Evolutionary conservation across 2,888 invertebrate species (phyloP).

Genomic region (Eugnorisma glareosa): DNA sequence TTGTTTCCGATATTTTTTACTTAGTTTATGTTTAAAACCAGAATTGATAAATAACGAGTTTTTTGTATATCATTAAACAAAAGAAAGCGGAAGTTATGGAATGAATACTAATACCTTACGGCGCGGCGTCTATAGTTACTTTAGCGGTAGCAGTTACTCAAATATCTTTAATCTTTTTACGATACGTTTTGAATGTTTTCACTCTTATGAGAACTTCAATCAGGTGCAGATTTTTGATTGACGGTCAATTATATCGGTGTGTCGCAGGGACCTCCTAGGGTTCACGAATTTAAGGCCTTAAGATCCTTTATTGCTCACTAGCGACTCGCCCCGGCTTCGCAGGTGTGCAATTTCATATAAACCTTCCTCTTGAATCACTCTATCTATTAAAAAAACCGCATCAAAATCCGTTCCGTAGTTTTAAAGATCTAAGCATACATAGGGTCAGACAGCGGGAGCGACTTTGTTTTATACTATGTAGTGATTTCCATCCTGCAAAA

Average conservation of each 20-base stretch:
- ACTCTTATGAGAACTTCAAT: not conserved
- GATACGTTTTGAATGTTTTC: not conserved
- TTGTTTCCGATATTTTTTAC: not conserved
- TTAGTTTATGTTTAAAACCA: conserved; percentile 14
- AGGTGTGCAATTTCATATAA: too few relatives aligned
- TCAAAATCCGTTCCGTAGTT: too few relatives aligned
- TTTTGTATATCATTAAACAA: conserved; percentile 47
- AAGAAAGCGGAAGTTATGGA: conserved; percentile 50
- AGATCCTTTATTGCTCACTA: not conserved
- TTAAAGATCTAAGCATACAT: too few relatives aligned
- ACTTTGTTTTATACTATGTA: too few relatives aligned
- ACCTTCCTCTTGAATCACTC: too few relatives aligned
- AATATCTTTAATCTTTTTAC: conserved; percentile 33
- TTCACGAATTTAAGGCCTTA: not conserved
- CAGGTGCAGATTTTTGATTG: not conserved
- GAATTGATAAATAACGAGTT: conserved; percentile 44
- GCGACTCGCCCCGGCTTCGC: too few relatives aligned
- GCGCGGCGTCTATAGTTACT: conserved; percentile 26
- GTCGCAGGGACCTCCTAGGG: not conserved
- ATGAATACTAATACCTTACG: conserved; percentile 44
- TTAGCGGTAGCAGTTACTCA: conserved; percentile 33
- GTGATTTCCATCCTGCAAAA: not conserved
- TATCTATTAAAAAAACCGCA: too few relatives aligned
- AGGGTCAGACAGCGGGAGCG: too few relatives aligned
- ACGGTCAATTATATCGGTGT: not conserved